These are phyloP conservation scores for Polypedilum pembai DNA, from an alignment of 1,140 invertebrate species.

Conservation along the genomic window DNA sequence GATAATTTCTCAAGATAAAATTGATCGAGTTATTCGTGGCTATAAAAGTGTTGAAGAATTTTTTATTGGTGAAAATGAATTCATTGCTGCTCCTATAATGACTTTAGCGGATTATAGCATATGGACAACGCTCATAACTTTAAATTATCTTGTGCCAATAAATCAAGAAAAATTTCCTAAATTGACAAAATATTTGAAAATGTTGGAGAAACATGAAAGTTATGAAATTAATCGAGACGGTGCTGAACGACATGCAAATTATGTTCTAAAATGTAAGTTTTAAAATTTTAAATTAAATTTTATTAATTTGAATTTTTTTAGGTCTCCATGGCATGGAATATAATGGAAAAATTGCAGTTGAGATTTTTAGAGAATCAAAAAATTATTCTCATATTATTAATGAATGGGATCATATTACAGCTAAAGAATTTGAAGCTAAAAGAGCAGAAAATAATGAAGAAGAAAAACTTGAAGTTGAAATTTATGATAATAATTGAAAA, in stretches of 20 bases:
- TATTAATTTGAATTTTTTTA: no score
- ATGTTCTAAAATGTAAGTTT: neutral
- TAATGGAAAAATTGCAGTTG: neutral
- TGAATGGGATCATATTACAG: neutral
- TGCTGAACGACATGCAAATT: neutral
- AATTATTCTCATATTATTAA: neutral
- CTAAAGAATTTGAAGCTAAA: neutral
- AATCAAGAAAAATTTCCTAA: neutral
- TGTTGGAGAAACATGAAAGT: neutral
- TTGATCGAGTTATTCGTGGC: neutral
- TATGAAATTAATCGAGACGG: conserved; percentile 11
- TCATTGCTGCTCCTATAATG: neutral
- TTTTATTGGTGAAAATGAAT: neutral
- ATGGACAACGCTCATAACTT: neutral
- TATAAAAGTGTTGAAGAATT: neutral
- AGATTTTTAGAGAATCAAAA: neutral
- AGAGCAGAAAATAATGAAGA: neutral
- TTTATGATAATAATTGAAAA: neutral
- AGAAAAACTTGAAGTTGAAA: neutral
- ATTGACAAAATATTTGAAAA: neutral
- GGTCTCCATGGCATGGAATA: neutral
- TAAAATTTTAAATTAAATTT: no score
- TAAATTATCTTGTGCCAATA: neutral
- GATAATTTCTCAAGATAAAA: neutral
- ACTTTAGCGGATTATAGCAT: neutral